Evolutionary conservation across 1,140 invertebrate species (phyloP), one percentile per base, ranked within the genome.

Genomic region (Eriosoma lanigerum): DNA sequence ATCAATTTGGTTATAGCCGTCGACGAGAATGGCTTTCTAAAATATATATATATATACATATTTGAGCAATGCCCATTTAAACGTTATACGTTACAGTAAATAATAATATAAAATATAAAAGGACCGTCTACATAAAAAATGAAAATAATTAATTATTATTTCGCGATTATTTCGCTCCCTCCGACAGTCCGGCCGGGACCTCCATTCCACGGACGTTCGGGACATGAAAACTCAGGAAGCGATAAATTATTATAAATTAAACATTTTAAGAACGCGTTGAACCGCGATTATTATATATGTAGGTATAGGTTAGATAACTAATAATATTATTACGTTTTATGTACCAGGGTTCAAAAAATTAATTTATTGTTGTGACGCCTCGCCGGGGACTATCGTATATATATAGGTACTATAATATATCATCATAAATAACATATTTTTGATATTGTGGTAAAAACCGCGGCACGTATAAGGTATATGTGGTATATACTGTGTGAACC

Each of bases 121-220:
- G 21, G 38, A 3, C 8, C 54, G 75, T 48, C 75, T 13, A n/a
- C n/a, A n/a, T n/a, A 29, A 17, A n/a, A 38, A 38, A 5, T 38
- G n/a, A n/a, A n/a, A 60, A 76, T 78, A 60, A 78, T 78, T 62
- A 60, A 78, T 78, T 62, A 48, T 29, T 60, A 29, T 78, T 78
- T 78, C 38, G 75, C 75, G 56, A 62, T 78, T 17, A 24, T 78
- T n/a, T n/a, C n/a, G n/a, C n/a, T 60, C 58, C 17, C 4, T 32
- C 75, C 52, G 32, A 38, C 32, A 38, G 32, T 38, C 8, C 32
- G 32, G 8, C 32, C 32, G 8, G 3, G 32, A 9, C 19, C 44
- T 19, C n/a, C 32, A 32, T 9, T 10, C 13, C 44, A 19, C 10
- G 26, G 29, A 5, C 52, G 50, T 72, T 72, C 17, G 46, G 46